Percentiles rank a stretch among this genome's conserved stretches.
Conservation (phyloP, 2,113 vertebrate species). For the Nerophis lumbriciformis region DNA sequence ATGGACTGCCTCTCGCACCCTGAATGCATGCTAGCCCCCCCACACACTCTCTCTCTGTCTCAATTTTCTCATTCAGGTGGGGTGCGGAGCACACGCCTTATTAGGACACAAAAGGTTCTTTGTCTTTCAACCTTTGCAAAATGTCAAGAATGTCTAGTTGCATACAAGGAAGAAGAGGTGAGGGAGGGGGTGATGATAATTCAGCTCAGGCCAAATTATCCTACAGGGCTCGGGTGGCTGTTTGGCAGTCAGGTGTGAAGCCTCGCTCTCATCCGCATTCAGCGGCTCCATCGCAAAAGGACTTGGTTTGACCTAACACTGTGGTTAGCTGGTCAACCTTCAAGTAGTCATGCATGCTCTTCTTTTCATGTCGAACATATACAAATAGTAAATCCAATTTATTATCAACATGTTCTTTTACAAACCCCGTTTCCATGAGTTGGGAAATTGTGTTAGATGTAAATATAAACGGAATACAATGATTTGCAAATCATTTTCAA, state of each 20-base stretch:
- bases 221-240: slow-evolving; percentile 22
- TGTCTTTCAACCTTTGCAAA: slow-evolving; percentile 80
- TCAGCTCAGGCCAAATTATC: slow-evolving; percentile 44
- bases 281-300: slow-evolving; percentile 5
- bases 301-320: slow-evolving; percentile 21
- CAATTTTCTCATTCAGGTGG: slow-evolving; percentile 68
- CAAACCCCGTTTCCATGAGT: too few relatives aligned
- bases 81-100: slow-evolving; percentile 61
- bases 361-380: too few relatives aligned
- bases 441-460: too few relatives aligned
- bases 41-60: slow-evolving; percentile 12
- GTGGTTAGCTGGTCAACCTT: slow-evolving; percentile 1
- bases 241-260: slow-evolving; percentile 27
- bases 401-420: too few relatives aligned
- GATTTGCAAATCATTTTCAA: too few relatives aligned
- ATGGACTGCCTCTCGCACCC: neutral
- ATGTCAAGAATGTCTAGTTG: slow-evolving; percentile 75
- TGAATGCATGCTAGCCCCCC: neutral
- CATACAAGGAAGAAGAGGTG: slow-evolving; percentile 23
- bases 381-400: too few relatives aligned
- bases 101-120: slow-evolving; percentile 75
- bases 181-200: slow-evolving; percentile 24
- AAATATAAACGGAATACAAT: too few relatives aligned
- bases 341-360: neutral
- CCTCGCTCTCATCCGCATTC: slow-evolving; percentile 14